Conservation (phyloP, 1,140 invertebrate species). For the Cyclargus thomasi region DNA sequence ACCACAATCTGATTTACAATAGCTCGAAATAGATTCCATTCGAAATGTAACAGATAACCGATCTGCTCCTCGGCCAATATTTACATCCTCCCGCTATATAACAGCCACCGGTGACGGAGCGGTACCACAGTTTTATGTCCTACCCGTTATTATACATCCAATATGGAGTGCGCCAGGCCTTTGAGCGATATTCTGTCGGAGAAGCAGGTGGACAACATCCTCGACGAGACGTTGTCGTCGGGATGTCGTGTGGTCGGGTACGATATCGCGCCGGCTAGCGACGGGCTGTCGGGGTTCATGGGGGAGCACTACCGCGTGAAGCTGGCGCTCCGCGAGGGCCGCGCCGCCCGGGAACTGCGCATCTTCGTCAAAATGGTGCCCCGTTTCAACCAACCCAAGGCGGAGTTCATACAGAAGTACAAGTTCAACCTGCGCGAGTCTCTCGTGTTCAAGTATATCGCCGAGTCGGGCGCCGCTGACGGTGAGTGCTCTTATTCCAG, state of each 20-base stretch:
- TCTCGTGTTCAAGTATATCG: conserved; percentile 40
- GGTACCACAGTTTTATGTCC: background rate
- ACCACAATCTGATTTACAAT: background rate
- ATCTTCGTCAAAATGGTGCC: conserved; percentile 52
- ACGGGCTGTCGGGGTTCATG: conserved; percentile 49
- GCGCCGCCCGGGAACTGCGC: conserved; percentile 28
- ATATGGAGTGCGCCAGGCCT: conserved; percentile 20
- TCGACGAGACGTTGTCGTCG: conserved; percentile 26
- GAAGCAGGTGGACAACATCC: conserved; percentile 38
- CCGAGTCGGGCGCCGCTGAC: conserved; percentile 34
- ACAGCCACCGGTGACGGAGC: background rate
- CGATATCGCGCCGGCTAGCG: conserved; percentile 32
- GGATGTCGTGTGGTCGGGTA: conserved; percentile 31
- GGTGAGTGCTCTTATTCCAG: conserved; percentile 42
- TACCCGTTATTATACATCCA: too few species aligned
- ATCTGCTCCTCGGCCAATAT: background rate
- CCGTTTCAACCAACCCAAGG: conserved; percentile 43
- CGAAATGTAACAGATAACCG: background rate
- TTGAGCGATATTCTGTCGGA: conserved; percentile 35
- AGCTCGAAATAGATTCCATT: background rate
- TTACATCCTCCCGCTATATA: background rate
- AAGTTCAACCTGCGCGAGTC: conserved; percentile 44
- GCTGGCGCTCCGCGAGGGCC: conserved; percentile 30
- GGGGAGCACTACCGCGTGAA: conserved; percentile 45
- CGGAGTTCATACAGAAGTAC: conserved; percentile 41